Evolutionary conservation across 2,113 vertebrate genomes (phyloP).

Genomic region (Todiramphus saurophagus): DNA sequence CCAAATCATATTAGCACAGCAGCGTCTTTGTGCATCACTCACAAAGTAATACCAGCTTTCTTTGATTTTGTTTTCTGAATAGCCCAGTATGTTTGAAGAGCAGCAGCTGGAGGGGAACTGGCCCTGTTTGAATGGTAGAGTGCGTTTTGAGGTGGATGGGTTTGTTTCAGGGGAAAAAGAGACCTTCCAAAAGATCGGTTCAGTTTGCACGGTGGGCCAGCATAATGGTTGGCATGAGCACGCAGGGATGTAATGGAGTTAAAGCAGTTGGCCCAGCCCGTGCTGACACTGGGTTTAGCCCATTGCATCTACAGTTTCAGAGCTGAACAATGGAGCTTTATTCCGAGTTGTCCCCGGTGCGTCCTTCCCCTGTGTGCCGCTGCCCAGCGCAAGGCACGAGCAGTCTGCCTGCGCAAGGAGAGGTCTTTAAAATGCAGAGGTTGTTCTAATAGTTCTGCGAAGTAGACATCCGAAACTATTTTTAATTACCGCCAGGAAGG

Average conservation of each 20-base stretch:
- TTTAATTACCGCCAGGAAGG: not conserved
- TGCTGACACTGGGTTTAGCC: not conserved
- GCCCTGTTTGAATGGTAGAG: not conserved
- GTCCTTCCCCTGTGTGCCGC: not conserved
- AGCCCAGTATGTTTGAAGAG: not conserved
- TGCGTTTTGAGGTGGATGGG: not conserved
- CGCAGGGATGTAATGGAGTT: not conserved
- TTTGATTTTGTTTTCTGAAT: constrained; percentile 19
- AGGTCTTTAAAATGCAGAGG: not conserved
- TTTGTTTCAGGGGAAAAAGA: not conserved
- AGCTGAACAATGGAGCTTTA: not conserved
- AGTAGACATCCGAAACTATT: not conserved
- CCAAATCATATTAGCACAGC: not conserved
- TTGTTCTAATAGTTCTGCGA: not conserved
- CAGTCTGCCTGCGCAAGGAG: not conserved
- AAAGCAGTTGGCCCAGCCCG: not conserved
- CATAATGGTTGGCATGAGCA: not conserved
- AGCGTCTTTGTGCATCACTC: not conserved
- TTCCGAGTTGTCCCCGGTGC: not conserved
- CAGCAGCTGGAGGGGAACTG: not conserved
- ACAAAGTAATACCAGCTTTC: not conserved
- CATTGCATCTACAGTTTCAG: not conserved
- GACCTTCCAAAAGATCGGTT: not conserved
- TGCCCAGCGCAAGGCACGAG: not conserved
- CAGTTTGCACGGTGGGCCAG: not conserved